Evolutionary conservation across 35 echinoderm and acorn worm genomes (phyloP), one percentile per base, ranked within the genome.

Genomic region (Hemicentrotus pulcherrimus): DNA sequence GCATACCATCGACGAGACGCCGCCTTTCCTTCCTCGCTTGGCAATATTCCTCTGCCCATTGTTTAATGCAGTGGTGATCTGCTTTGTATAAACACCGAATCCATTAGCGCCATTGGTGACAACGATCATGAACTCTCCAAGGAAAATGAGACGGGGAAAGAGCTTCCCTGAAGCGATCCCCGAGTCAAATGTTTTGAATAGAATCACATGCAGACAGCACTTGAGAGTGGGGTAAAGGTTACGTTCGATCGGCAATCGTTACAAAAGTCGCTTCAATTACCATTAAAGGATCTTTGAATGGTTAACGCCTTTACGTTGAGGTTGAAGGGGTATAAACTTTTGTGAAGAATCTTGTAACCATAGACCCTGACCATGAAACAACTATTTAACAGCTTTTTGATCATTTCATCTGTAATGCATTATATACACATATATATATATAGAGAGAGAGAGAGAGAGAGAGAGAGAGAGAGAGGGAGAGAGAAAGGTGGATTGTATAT

Each of bases 41-140:
- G 65, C 28, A 78, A 78, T 78, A 78, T 78, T 16, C 65, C 6
- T 28, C 19, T 78, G 65, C 7, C 22, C 65, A 78, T 78, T 78
- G 65, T 78, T 78, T 78, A 78, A 78, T 78, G 65, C 65, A 78
- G 19, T 15, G 19, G 65, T 78, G 65, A 78, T 78, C 65, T 78
- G 65, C 19, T 78, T 78, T 78, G 65, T 78, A 78, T 78, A 78
- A 78, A 78, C 65, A 78, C n/a, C 24, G 65, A 78, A 78, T 78
- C 65, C 65, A 78, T 78, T 78, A 78, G 65, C 65, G 65, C 65
- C n/a, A 78, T 78, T 78, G 65, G 65, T 78, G 65, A 78, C 65
- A n/a, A 78, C 65, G 24, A 28, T 6, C 19, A 78, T n/a, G 65
- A 28, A n/a, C 28, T 18, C 65, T 78, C 65, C 22, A n/a, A 78